phyloP scores from a whole-genome alignment of 2,797 vertebrate genomes.

The Sitta carolinensis region DNA sequence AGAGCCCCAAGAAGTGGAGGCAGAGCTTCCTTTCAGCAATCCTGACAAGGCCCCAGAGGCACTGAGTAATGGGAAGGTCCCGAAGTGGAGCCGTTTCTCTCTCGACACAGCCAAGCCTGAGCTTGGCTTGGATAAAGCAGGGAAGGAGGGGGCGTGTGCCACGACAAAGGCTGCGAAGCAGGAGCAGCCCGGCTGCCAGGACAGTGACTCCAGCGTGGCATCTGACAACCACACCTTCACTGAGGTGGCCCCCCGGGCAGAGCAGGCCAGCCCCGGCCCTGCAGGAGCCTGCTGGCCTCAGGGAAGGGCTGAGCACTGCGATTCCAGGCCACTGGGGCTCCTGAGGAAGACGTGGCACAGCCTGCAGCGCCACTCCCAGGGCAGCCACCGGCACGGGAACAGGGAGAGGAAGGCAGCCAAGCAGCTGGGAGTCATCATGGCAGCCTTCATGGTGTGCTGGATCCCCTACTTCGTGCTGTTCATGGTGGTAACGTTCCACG shows the following conservation, averaged over 20 bases:
- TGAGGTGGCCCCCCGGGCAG: slow-evolving; percentile 23
- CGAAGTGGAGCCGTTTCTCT: slow-evolving; percentile 41
- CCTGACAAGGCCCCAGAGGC: background rate
- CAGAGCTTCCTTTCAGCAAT: background rate
- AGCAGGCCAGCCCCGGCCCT: slow-evolving; percentile 45
- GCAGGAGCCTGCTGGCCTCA: background rate
- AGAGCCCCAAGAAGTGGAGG: background rate
- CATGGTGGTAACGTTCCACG: slow-evolving; percentile 88
- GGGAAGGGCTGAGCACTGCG: background rate
- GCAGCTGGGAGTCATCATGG: slow-evolving; percentile 93
- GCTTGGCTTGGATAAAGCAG: background rate
- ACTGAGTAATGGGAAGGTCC: background rate
- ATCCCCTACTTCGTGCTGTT: slow-evolving; percentile 95
- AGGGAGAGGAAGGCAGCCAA: slow-evolving; percentile 92
- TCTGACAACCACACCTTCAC: slow-evolving; percentile 79
- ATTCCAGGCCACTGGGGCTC: slow-evolving; percentile 56
- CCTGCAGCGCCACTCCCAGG: slow-evolving; percentile 81
- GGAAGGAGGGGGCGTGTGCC: background rate
- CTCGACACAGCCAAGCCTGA: background rate
- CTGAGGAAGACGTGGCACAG: slow-evolving; percentile 86
- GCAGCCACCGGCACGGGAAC: slow-evolving; percentile 78
- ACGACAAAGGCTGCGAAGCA: background rate
- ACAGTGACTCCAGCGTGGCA: slow-evolving; percentile 64
- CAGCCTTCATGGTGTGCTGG: slow-evolving; percentile 93
- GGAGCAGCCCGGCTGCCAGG: slow-evolving; percentile 7